Conservation (phyloP, 2,888 invertebrate genomes). For the Trissoscelio sp. region DNA sequence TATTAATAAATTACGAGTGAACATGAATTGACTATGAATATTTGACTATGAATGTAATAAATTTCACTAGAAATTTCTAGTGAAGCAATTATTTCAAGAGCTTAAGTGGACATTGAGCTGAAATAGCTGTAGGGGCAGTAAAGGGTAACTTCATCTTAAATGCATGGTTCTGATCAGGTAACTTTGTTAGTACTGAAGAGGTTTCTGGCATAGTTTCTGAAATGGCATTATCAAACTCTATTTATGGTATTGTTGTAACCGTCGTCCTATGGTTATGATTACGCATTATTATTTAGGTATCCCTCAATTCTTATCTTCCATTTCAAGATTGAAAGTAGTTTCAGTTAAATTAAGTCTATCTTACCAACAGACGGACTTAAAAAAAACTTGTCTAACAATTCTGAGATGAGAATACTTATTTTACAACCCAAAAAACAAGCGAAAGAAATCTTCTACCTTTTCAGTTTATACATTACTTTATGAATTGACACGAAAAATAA, state of each 20-base stretch:
- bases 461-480: too few relatives aligned
- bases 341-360: too few relatives aligned
- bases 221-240: background rate
- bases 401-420: too few relatives aligned
- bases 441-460: too few relatives aligned
- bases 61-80: background rate
- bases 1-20: too few relatives aligned
- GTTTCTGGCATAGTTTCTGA: background rate
- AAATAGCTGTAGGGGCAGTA: background rate
- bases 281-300: background rate
- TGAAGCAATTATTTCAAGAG: background rate
- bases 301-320: background rate
- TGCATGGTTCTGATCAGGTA: background rate
- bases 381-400: too few relatives aligned
- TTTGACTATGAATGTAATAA: too few relatives aligned
- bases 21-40: too few relatives aligned
- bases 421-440: too few relatives aligned
- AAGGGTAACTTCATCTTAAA: background rate
- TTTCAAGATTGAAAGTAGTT: background rate
- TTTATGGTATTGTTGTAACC: background rate
- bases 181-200: background rate
- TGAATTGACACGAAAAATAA: too few relatives aligned
- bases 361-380: too few relatives aligned
- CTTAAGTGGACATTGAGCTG: background rate
- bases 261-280: background rate